phyloP scores from a whole-genome alignment of 2,888 invertebrate species.

The Leptogaster cylindrica region DNA sequence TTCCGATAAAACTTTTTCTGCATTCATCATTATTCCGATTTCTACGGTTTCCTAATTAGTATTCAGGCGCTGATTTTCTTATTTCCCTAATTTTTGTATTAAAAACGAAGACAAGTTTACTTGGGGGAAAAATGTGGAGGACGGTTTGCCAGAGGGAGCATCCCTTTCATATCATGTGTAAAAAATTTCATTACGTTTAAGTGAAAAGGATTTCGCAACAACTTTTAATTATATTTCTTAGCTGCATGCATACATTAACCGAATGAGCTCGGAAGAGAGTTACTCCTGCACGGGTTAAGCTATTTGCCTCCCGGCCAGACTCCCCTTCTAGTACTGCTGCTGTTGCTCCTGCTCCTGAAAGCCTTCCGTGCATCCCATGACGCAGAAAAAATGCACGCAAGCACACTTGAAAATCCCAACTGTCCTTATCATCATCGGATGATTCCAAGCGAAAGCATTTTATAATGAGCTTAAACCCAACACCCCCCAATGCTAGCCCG shows the following conservation, averaged over 20 bases:
- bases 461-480: conserved; percentile 41
- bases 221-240: conserved; percentile 33
- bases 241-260: conserved; percentile 21
- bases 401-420: conserved; percentile 32
- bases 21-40: background rate
- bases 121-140: background rate
- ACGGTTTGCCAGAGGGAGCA: background rate
- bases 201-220: conserved; percentile 23
- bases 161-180: conserved; percentile 13
- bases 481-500: conserved; percentile 1
- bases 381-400: conserved; percentile 37
- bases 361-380: background rate
- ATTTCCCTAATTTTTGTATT: conserved; percentile 19
- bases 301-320: conserved; percentile 8
- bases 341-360: background rate
- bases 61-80: conserved; percentile 9
- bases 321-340: background rate
- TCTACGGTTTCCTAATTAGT: conserved; percentile 11
- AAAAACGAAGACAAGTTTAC: background rate
- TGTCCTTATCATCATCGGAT: conserved; percentile 38
- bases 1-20: background rate
- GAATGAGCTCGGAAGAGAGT: conserved; percentile 22
- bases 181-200: conserved; percentile 26
- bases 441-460: conserved; percentile 39
- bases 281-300: conserved; percentile 3